A percentile compares a stretch with the other conserved stretches of the same genome.
phyloP scores from a whole-genome alignment of 2,113 vertebrate species.

The Rhinolophus ferrumequinum region DNA sequence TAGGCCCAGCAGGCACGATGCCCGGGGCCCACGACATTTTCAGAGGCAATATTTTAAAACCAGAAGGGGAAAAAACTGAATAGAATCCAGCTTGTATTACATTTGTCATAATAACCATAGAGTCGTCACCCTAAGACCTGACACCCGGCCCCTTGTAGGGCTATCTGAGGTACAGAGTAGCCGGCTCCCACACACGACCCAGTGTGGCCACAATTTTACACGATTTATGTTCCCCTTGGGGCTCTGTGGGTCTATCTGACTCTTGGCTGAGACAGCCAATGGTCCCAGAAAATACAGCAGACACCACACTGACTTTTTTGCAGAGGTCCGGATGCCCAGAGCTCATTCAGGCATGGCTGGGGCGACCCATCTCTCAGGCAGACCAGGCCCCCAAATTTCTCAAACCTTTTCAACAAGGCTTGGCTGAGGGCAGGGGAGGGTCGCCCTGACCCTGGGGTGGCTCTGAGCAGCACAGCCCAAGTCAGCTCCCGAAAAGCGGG shows the following conservation, averaged over 20 bases:
- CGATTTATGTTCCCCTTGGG: fast-evolving
- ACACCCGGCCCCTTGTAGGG: not conserved
- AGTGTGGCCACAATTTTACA: not conserved
- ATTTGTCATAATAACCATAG: no score
- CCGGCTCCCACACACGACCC: fast-evolving
- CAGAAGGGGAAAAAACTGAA: not conserved
- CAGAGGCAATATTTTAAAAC: not conserved
- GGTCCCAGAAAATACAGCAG: not conserved
- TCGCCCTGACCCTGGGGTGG: not conserved
- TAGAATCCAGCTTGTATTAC: not conserved
- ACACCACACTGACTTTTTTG: not conserved
- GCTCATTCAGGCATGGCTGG: not conserved
- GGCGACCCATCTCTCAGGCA: not conserved
- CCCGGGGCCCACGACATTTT: no score
- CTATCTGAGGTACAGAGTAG: not conserved
- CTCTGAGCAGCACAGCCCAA: not conserved
- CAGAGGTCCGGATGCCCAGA: not conserved
- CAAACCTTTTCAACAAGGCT: not conserved
- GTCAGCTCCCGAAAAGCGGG: not conserved
- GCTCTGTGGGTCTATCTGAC: fast-evolving
- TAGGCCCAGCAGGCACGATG: not conserved
- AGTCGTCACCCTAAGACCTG: not conserved
- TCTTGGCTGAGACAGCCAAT: not conserved
- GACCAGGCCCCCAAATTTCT: not conserved
- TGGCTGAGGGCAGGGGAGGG: not conserved